Evolutionary conservation across 2,888 invertebrate genomes (phyloP), one percentile per base, ranked within the genome.

Genomic region (Tachina lurida): DNA sequence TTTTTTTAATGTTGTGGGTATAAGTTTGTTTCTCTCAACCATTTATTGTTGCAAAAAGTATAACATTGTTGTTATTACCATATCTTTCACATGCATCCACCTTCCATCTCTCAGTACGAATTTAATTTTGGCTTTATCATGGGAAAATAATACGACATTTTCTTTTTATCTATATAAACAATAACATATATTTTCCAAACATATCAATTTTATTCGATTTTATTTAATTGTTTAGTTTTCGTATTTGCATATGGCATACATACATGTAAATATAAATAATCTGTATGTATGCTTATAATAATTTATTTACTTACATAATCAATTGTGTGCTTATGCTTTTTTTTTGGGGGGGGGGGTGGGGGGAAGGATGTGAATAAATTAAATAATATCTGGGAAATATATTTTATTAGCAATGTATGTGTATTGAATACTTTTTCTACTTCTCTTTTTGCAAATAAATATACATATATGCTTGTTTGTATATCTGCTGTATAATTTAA

Each of bases 141-240:
- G 15, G 8, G 10, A 60, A 47, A 65, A 65, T 65, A 56, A 76
- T 75, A 74, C 43, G 63, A 9, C 5, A 49, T 65, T 31, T 63
- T 52, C 31, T 39, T 47, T 2, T 47, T 68, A 65, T 58, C 81
- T 84, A 87, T 85, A 85, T 78, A 88, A 88, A 86, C 87, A 88
- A 88, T 87, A 87, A 88, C 88, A 87, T 88, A 88, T 88, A 87
- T 88, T 87, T 84, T 84, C 70, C 70, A 78, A 70, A 74, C 77
- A 81, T 74, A 68, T 82, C 22, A 13, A 60, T 71, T 76, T 52
- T 49, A 5, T 70, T 43, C 13, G 5, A 49, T 39, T 39, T 67
- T 67, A 31, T 62, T 62, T 7, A 39, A 22, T 73, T 70, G 43
- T 49, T 17, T 13, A 58, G 13, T 31, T 58, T 58, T 58, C 12